phyloP scores from a whole-genome alignment of 1,140 invertebrate genomes.

The Olivierus martensii region DNA sequence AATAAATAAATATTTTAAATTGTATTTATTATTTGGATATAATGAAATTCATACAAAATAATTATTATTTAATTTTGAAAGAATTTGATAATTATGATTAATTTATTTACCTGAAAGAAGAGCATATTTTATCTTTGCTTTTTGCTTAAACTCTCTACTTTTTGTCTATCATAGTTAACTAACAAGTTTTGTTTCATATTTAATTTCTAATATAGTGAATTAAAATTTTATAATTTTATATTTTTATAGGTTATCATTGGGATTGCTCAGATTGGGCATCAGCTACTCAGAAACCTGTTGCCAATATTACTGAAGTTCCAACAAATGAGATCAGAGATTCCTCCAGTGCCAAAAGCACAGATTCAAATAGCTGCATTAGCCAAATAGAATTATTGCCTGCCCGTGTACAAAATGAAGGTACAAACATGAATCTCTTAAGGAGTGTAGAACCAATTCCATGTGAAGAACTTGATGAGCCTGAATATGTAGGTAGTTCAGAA shows the following conservation, averaged over 20 bases:
- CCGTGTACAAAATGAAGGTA: not conserved
- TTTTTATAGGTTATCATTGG: conserved; percentile 69
- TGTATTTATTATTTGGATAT: too few species aligned
- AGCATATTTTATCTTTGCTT: not conserved
- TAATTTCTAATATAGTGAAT: not conserved
- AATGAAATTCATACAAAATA: too few species aligned
- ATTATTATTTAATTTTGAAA: not conserved
- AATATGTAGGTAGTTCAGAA: conserved; percentile 50
- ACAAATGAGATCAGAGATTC: conserved; percentile 81
- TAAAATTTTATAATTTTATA: conserved; percentile 2
- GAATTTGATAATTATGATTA: not conserved
- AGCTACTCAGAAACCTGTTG: conserved; percentile 61
- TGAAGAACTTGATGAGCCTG: conserved; percentile 33
- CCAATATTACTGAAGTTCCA: conserved; percentile 82
- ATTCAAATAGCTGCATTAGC: conserved; percentile 46
- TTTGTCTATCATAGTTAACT: not conserved
- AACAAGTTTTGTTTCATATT: not conserved
- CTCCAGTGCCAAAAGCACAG: conserved; percentile 72
- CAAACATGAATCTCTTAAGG: not conserved
- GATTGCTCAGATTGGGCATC: conserved; percentile 90
- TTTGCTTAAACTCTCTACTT: not conserved
- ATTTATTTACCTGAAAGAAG: not conserved
- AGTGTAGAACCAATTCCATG: conserved; percentile 41
- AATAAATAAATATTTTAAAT: too few species aligned
- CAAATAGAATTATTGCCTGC: conserved; percentile 13